Evolutionary conservation across 2,113 vertebrate genomes (phyloP).

Genomic region (Kryptolebias marmoratus): DNA sequence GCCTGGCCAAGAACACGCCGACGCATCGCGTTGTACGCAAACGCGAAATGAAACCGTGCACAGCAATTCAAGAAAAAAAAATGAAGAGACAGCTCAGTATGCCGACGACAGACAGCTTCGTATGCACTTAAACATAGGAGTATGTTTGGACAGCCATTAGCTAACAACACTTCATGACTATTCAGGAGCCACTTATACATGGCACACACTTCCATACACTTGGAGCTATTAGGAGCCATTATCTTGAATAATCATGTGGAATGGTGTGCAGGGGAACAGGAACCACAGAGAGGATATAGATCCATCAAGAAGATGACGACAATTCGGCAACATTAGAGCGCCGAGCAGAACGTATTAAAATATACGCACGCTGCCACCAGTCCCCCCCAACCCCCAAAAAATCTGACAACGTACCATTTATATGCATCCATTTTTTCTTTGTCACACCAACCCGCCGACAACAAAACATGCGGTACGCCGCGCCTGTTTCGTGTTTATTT

Average conservation of each 20-base stretch:
- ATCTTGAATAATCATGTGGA: conserved; percentile 64
- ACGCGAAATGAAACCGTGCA: conserved; percentile 51
- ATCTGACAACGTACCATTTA: not conserved
- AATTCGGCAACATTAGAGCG: conserved; percentile 26
- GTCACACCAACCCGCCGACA: conserved; percentile 10
- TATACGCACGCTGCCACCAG: not conserved
- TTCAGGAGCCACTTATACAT: conserved; percentile 55
- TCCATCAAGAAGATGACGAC: conserved; percentile 41
- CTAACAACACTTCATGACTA: conserved; percentile 59
- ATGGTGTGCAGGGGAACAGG: conserved; percentile 43
- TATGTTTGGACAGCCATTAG: conserved; percentile 66
- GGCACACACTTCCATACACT: conserved; percentile 60
- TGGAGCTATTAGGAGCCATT: conserved; percentile 61
- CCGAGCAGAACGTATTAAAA: not conserved
- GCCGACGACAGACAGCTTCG: conserved; percentile 39
- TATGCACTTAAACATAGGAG: conserved; percentile 55
- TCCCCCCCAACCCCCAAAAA: not conserved
- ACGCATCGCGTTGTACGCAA: conserved; percentile 54
- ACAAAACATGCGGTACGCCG: conserved; percentile 40
- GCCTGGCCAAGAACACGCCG: conserved; percentile 58
- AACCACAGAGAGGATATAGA: conserved; percentile 38
- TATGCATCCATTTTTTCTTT: conserved; percentile 19
- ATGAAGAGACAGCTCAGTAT: conserved; percentile 60
- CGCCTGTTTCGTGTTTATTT: conserved; percentile 41
- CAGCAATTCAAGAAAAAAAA: conserved; percentile 36